phyloP scores from a whole-genome alignment of 2,797 vertebrate genomes.

The Sebastes umbrosus region DNA sequence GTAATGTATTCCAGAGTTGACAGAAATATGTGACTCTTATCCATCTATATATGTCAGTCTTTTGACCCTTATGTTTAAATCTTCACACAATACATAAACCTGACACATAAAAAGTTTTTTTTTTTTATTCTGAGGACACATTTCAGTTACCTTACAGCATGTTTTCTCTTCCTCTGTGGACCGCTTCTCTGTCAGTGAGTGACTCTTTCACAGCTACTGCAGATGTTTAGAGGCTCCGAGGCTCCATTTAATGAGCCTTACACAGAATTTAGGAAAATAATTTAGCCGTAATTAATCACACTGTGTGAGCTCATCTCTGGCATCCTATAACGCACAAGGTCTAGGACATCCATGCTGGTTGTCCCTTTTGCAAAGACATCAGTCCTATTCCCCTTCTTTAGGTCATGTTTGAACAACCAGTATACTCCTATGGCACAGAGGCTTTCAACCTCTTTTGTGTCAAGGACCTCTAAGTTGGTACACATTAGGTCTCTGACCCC shows the following conservation, averaged over 20 bases:
- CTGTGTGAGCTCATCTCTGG: slow-evolving; percentile 30
- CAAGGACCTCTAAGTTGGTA: too few species aligned
- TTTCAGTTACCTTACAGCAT: neutral
- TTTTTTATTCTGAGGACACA: neutral
- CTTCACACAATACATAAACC: neutral
- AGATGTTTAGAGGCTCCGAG: slow-evolving; percentile 28
- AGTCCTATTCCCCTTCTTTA: neutral
- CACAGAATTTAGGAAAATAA: slow-evolving; percentile 38
- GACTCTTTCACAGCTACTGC: slow-evolving; percentile 14
- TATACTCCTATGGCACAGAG: too few species aligned
- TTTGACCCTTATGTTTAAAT: neutral
- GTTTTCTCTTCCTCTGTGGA: neutral
- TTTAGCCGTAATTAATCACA: slow-evolving; percentile 46
- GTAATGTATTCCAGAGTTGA: too few species aligned
- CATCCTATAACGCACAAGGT: slow-evolving; percentile 23
- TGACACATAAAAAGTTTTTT: neutral
- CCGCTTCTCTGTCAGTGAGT: neutral
- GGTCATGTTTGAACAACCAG: neutral
- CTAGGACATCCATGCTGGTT: neutral
- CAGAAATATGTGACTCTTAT: neutral
- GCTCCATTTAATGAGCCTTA: slow-evolving; percentile 40
- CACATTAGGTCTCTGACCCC: too few species aligned
- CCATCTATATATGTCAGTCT: neutral
- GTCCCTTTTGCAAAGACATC: slow-evolving; percentile 17
- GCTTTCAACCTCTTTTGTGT: too few species aligned